Evolutionary conservation across 2,113 vertebrate species (phyloP).

Genomic region (Puffinus mauretanicus): DNA sequence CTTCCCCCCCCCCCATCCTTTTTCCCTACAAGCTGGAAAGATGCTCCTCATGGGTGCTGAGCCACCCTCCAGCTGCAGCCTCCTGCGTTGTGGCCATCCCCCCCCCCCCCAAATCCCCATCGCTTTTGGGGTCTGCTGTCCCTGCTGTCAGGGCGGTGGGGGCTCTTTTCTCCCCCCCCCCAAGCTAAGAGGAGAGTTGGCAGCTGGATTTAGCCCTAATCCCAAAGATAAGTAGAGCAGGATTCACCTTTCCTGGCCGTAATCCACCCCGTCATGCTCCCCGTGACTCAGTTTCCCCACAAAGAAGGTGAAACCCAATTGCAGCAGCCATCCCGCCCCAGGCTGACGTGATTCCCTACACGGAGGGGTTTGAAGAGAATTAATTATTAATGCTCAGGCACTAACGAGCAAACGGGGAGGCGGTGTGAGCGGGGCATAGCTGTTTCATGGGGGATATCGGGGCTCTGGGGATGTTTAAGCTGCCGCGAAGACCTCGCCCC

Average conservation of each 20-base stretch:
- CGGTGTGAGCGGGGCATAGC: rapidly evolving
- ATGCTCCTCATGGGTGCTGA: not conserved
- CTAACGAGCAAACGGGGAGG: not conserved
- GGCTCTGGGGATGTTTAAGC: rapidly evolving
- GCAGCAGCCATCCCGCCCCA: not conserved
- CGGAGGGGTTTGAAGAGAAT: rapidly evolving
- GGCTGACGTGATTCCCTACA: not conserved
- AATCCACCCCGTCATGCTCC: not conserved
- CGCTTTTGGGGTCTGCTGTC: not conserved
- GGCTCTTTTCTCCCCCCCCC: not conserved
- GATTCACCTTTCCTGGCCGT: rapidly evolving
- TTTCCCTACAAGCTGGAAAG: not conserved
- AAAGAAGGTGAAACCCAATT: not conserved
- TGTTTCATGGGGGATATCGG: rapidly evolving
- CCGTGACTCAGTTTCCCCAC: not conserved
- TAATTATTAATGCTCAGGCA: not conserved
- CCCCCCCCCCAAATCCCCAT: not conserved
- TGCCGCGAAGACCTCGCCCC: rapidly evolving
- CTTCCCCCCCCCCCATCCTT: not conserved
- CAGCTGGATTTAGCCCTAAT: not conserved
- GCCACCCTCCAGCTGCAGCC: not conserved
- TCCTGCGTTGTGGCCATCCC: rapidly evolving
- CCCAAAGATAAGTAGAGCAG: not conserved
- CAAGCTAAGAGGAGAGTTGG: not conserved
- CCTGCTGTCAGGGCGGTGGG: too few species aligned